Evolutionary conservation across 2,797 vertebrate genomes (phyloP).

Genomic region (Poliocrania exsul): DNA sequence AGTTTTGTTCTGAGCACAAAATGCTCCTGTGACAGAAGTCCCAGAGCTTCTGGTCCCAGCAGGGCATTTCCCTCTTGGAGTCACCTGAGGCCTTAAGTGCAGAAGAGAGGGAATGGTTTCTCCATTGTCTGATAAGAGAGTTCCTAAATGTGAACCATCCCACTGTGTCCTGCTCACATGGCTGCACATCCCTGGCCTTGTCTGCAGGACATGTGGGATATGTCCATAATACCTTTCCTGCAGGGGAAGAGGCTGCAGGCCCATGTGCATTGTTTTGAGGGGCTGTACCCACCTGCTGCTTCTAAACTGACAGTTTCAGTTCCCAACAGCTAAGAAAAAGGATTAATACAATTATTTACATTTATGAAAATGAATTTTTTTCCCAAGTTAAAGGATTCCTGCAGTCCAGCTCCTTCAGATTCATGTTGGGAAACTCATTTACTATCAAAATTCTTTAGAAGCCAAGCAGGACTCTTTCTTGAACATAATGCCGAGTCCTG

Average conservation of each 20-base stretch:
- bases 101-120: background rate
- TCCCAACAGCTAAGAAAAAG: background rate
- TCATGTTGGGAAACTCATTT: background rate
- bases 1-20: background rate
- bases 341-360: background rate
- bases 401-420: background rate
- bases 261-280: background rate
- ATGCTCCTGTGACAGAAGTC: background rate
- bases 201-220: background rate
- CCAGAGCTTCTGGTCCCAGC: background rate
- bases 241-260: background rate
- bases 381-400: background rate
- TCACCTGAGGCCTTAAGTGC: background rate
- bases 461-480: background rate
- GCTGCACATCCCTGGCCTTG: background rate
- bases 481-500: background rate
- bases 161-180: rapidly evolving
- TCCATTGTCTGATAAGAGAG: rapidly evolving
- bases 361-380: background rate
- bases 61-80: background rate
- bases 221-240: too few species aligned
- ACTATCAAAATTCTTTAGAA: background rate
- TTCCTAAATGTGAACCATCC: too few species aligned
- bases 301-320: background rate
- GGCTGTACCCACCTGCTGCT: background rate